Percentiles rank a stretch among this genome's conserved stretches.
phyloP scores from a whole-genome alignment of 2,888 invertebrate species.

The Linnaemya tessellans region DNA sequence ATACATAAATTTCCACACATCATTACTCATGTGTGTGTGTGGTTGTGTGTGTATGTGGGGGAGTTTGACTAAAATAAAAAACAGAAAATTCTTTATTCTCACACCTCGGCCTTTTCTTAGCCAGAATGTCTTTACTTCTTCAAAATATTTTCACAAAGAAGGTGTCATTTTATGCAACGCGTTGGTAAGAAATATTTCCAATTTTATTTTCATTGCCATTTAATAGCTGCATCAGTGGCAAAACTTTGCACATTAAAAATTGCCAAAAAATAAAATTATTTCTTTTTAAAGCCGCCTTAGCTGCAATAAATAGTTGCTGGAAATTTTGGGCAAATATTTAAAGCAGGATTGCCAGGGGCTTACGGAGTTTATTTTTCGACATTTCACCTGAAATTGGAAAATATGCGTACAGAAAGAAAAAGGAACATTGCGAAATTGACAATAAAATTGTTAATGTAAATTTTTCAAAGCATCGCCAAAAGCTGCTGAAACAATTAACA shows the following conservation, averaged over 20 bases:
- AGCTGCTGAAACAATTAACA: too few species aligned
- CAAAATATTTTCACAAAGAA: conserved; percentile 44
- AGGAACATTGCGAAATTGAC: too few species aligned
- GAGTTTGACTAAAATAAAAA: conserved; percentile 29
- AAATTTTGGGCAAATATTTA: background rate
- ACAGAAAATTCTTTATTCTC: conserved; percentile 27
- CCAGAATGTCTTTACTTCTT: conserved; percentile 12
- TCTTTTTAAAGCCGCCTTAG: conserved; percentile 47
- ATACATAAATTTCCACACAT: conserved; percentile 73
- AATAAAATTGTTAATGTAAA: background rate
- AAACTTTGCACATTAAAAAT: conserved; percentile 75
- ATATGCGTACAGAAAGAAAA: too few species aligned
- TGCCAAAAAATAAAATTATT: conserved; percentile 62
- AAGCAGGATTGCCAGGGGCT: conserved; percentile 54
- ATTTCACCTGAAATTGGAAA: too few species aligned
- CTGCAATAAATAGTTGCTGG: conserved; percentile 40
- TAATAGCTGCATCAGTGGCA: conserved; percentile 75
- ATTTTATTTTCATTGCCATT: conserved; percentile 74
- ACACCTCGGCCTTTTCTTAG: background rate
- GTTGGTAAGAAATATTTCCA: conserved; percentile 57
- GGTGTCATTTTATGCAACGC: conserved; percentile 62
- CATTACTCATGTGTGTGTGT: conserved; percentile 71
- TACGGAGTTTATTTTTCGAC: too few species aligned
- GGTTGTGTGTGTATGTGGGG: conserved; percentile 23
- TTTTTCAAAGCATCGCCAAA: too few species aligned